Base-by-base conservation (phyloP, 2,797 vertebrate genomes). In the Heteromormyrus szaboi region DNA sequence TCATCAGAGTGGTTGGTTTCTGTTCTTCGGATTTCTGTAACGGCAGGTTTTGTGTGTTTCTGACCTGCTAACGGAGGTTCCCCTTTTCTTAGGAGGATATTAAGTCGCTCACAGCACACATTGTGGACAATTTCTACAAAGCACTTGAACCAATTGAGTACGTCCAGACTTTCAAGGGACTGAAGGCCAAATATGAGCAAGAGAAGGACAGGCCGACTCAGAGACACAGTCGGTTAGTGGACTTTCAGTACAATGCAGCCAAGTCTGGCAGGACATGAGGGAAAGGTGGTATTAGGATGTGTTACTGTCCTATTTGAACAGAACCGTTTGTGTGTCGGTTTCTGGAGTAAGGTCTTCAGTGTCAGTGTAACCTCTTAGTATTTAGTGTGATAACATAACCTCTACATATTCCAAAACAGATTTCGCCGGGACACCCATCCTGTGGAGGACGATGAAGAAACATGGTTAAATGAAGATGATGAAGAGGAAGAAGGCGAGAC, bases 91-190 rank as follows among this genome's bases (percentile, higher is more conserved):
- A 99, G 99, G 99, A 99, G 96, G 99, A 99, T 93, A 96, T 99
- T 90, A 98, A 98, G 92, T 99, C 98, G 91, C 97, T 99, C 90
- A 99, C 98, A 89, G 96, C 98, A 93, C 98, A 99, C 95, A 99
- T 99, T 92, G 97, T 99, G 93, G 99, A 99, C 93, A 99, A 99
- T 93, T 99, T 99, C 95, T 99, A 99, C 95, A 98, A 98, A 95
- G 97, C 98, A 94, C 98, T 99, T 95, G 98, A 99, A 95, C 97
- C 98, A 76, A 99, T 99, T 19, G 98, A 99, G 90, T 99, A 99
- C 9, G 99, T 99, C 94, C 98, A 99, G 94, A 99, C 99, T 0
- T 99, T 99, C 94, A 99, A 99, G 95, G 99, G 98, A 88, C 93
- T 99, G 94, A 99, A 99, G 95, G 97, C 97, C 7, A 97, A 97